Base-by-base conservation (phyloP, 1,140 invertebrate genomes). In the Drosophila nasuta region DNA sequence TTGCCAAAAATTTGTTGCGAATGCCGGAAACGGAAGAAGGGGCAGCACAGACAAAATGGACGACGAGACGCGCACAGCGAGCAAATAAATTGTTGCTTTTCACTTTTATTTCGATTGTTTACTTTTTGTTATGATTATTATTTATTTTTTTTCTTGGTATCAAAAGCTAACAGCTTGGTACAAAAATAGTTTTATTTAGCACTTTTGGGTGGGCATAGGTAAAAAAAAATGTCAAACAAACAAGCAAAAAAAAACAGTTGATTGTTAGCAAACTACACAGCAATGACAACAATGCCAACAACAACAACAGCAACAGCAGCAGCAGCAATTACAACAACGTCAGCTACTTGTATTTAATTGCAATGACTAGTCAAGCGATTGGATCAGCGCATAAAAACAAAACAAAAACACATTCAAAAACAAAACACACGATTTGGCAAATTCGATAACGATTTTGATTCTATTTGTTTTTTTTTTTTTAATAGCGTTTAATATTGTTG, bases 41-140 rank as follows among this genome's bases (percentile, higher is more conserved):
- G n/a, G 43, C 41, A 46, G 35, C 8, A 63, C 68, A 82, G 63
- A 82, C 80, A 83, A 80, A 79, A 83, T 79, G 76, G 81, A 82
- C 75, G 80, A 79, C 63, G 51, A 28, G 75, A 56, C 63, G 63
- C 51, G 60, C 52, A 64, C 69, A 43, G 58, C 45, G 63, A 10
- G n/a, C 38, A 59, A 62, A 70, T 43, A 43, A 75, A 35, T 65
- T 59, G 45, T 62, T 69, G 68, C 25, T 66, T 62, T 54, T 62
- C 64, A 54, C 49, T 71, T 77, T 67, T 74, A 64, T 49, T 41
- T 57, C 41, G n/a, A n/a, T 51, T 67, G 33, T 66, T 45, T 66
- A 52, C 54, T 66, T 48, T 3, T 56, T 49, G 13, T 25, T 25
- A 25, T 25, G 20, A 25, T 25, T 25, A 25, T 25, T 25, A 25